phyloP scores from a whole-genome alignment of 2,797 vertebrate species.

The Epinephelus coioides region DNA sequence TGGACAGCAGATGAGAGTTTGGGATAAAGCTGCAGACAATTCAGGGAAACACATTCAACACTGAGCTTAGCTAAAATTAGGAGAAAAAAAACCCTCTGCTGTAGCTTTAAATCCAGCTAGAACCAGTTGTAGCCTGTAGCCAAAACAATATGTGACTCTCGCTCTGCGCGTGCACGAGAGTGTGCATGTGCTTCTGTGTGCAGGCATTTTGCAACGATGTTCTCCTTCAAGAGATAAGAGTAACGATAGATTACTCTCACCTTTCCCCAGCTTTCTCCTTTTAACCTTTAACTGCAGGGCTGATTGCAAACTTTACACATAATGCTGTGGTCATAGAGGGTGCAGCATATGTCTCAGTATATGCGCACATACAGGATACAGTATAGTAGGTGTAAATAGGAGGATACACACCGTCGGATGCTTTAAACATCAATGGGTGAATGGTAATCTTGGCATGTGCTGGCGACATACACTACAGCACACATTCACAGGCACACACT shows the following conservation, averaged over 20 bases:
- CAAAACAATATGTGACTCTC: conserved; percentile 81
- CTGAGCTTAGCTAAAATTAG: conserved; percentile 57
- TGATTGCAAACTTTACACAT: conserved; percentile 50
- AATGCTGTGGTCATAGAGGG: not conserved
- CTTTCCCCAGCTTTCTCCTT: conserved; percentile 47
- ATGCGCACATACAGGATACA: not conserved
- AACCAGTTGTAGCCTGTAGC: conserved; percentile 85
- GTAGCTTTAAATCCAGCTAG: conserved; percentile 83
- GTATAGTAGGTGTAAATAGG: not conserved
- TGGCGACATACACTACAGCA: conserved; percentile 27
- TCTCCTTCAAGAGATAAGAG: conserved; percentile 72
- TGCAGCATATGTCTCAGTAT: not conserved
- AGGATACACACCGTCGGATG: conserved; percentile 16
- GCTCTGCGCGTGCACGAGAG: conserved; percentile 22
- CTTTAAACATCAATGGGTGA: conserved; percentile 14
- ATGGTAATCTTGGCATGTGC: conserved; percentile 30
- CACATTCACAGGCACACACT: conserved; percentile 20
- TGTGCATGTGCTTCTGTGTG: conserved; percentile 34
- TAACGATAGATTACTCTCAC: conserved; percentile 65
- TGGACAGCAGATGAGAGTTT: conserved; percentile 25
- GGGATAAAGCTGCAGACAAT: conserved; percentile 39
- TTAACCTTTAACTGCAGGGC: conserved; percentile 60
- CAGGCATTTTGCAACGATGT: conserved; percentile 46
- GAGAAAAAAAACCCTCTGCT: conserved; percentile 31
- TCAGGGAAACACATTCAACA: conserved; percentile 50